Conservation (phyloP, 2,797 vertebrate species). For the Halcyon smyrnensis region DNA sequence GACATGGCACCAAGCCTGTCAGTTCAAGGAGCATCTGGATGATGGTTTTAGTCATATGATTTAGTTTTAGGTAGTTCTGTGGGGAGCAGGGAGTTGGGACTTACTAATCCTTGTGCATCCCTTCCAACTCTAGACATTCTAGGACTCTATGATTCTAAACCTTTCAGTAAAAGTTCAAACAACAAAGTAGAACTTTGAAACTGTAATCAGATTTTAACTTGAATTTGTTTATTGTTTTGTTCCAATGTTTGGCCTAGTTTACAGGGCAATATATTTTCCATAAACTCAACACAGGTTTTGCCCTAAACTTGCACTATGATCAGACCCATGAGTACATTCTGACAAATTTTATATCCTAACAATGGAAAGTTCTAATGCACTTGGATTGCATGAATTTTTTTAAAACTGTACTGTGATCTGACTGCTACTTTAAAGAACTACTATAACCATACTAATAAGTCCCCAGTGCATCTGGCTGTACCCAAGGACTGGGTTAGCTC, state of each 20-base stretch:
- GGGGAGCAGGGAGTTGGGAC: not conserved
- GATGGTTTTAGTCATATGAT: not conserved
- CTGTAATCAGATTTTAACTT: not conserved
- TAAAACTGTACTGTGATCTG: not conserved
- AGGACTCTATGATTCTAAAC: not conserved
- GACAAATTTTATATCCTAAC: not conserved
- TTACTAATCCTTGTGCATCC: fast-evolving
- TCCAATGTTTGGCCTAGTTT: not conserved
- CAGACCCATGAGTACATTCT: not conserved
- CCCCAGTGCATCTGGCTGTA: not conserved
- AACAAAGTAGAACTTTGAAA: not conserved
- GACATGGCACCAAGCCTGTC: not conserved
- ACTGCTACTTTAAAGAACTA: not conserved
- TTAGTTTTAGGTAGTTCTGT: not conserved
- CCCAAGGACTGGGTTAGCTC: not conserved
- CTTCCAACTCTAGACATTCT: too few species aligned
- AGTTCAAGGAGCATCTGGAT: not conserved
- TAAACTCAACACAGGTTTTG: not conserved
- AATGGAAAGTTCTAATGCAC: not conserved
- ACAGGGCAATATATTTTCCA: not conserved
- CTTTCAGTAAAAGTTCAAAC: not conserved
- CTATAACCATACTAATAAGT: not conserved
- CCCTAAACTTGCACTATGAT: not conserved
- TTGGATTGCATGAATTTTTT: not conserved
- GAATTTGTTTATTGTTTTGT: not conserved